Evolutionary conservation across 1,140 invertebrate genomes (phyloP), one percentile per base, ranked within the genome.

Genomic region (Marisa cornuarietis): DNA sequence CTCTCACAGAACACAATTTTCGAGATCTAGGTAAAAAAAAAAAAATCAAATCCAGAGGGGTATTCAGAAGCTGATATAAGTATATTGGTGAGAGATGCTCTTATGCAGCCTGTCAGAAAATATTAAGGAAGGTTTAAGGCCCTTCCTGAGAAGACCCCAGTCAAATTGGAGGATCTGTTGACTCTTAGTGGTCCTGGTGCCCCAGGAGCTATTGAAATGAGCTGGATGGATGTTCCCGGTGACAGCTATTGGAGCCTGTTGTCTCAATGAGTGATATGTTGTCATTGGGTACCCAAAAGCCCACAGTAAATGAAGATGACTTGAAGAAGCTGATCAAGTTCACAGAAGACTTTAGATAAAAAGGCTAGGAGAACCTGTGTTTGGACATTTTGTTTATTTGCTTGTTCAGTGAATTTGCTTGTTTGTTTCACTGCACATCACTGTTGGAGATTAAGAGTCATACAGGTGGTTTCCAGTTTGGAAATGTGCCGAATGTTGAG

Each of bases 11-110:
- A 82, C 94, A 95, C 65, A 96, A 99, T 92, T 94, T 97, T 84
- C 95, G 95, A 89, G 93, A 94, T 81, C 92, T 99, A 78, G 98
- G 96, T 18, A 92, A 93, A 71, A 94, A 94, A 87, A 97, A n/a
- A n/a, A n/a, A n/a, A n/a, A n/a, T n/a, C n/a, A n/a, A n/a, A n/a
- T n/a, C n/a, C n/a, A n/a, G n/a, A n/a, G n/a, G n/a, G 95, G 66
- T 99, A 98, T 91, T 99, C 98, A 49, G 99, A 98, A 82, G 98
- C 98, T 86, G 99, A 99, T 94, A 99, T 99, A 83, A 96, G 96
- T 89, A 97, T 99, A 91, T 95, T 99, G 68, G 98, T 99, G 5
- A 92, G 98, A 80, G 99, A 99, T 93, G 97, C 99, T 11, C 92
- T 99, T 1, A 99, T 99, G 98, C 97, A 99, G 88, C 99, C 99